Conservation (phyloP, 2,888 invertebrate genomes). For the Zeuzera pyrina region DNA sequence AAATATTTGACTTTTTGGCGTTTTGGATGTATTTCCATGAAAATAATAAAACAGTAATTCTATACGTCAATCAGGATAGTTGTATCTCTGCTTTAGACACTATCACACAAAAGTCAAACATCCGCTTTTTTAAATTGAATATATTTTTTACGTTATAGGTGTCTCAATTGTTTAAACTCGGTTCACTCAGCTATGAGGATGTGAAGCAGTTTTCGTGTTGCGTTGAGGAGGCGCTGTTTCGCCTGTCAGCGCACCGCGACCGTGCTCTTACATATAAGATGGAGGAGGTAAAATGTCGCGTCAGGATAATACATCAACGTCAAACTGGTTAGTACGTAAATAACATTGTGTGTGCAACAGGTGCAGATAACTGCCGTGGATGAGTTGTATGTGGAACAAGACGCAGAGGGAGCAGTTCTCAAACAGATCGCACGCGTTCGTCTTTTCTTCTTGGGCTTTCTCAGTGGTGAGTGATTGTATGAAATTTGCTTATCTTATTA, state of each 20-base stretch:
- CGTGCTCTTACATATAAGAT: constrained; percentile 93
- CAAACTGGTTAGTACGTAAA: no score
- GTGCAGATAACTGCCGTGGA: constrained; percentile 95
- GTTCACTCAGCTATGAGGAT: constrained; percentile 90
- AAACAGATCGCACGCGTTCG: constrained; percentile 96
- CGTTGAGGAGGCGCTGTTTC: constrained; percentile 94
- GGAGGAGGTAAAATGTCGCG: constrained; percentile 78
- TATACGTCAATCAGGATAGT: no score
- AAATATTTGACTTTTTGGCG: no score
- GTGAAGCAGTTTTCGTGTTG: constrained; percentile 92
- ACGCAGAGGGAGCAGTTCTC: constrained; percentile 84
- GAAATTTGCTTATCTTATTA: no score
- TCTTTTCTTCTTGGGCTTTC: constrained; percentile 95
- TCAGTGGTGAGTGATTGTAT: constrained; percentile 87
- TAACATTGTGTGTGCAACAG: no score
- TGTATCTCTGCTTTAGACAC: no score
- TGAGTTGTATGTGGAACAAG: constrained; percentile 92
- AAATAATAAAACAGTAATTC: no score
- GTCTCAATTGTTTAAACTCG: constrained; percentile 96
- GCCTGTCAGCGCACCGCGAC: constrained; percentile 87
- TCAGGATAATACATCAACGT: no score
- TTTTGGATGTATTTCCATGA: no score
- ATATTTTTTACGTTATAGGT: constrained; percentile 70
- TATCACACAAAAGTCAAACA: no score
- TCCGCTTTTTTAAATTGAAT: no score